Evolutionary conservation across 2,888 invertebrate species (phyloP).

Genomic region (Orthosia gracilis): DNA sequence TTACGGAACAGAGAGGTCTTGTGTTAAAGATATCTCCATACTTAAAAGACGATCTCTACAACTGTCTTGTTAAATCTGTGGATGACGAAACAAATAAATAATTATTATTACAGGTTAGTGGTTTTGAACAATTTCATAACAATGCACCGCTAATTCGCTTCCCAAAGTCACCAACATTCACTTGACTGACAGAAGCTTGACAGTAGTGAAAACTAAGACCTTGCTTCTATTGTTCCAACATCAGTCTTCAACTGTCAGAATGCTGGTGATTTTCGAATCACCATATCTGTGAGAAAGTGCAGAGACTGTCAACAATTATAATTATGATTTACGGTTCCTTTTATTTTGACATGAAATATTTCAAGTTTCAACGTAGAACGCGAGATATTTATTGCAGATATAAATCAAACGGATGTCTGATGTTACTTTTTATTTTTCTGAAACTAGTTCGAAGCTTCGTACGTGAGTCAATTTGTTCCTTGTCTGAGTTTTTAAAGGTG

Average conservation of each 20-base stretch:
- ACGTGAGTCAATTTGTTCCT: slow-evolving; percentile 20
- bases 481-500: slow-evolving; percentile 4
- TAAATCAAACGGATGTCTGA: slow-evolving; percentile 22
- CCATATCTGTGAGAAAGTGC: slow-evolving; percentile 47
- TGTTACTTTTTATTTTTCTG: slow-evolving; percentile 12
- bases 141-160: not conserved
- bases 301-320: slow-evolving; percentile 26
- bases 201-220: slow-evolving; percentile 28
- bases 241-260: slow-evolving; percentile 36
- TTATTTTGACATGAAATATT: slow-evolving; percentile 41
- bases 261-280: slow-evolving; percentile 22
- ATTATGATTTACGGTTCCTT: slow-evolving; percentile 42
- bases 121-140: not conserved
- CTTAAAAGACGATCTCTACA: too few relatives aligned
- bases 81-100: too few relatives aligned
- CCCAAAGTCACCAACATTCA: not conserved
- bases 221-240: slow-evolving; percentile 43
- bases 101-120: not conserved
- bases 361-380: slow-evolving; percentile 20
- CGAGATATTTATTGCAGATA: slow-evolving; percentile 32
- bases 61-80: too few relatives aligned
- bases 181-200: slow-evolving; percentile 2
- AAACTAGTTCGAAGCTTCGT: slow-evolving; percentile 22
- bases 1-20: too few relatives aligned
- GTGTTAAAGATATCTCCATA: too few relatives aligned